Conservation (phyloP, 1,140 invertebrate genomes). For the Brachionus manjavacas region DNA sequence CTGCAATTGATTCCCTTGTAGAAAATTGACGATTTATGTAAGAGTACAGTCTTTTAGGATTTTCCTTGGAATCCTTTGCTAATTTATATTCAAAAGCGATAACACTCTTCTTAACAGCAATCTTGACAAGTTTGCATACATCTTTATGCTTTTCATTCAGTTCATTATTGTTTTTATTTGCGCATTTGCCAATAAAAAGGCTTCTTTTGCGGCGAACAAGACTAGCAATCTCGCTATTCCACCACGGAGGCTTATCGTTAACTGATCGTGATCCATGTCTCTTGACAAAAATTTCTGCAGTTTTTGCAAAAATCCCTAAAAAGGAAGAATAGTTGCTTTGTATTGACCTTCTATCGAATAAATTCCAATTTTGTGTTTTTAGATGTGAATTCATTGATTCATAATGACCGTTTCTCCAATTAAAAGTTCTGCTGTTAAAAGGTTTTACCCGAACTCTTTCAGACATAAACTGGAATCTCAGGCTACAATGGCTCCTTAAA, state of each 20-base stretch:
- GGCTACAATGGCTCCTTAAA: not conserved
- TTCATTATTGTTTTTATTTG: not conserved
- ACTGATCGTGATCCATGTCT: not conserved
- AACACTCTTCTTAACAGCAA: not conserved
- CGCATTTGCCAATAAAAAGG: too few relatives aligned
- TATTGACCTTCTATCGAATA: not conserved
- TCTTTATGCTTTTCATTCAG: not conserved
- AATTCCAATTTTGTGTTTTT: not conserved
- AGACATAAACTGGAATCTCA: not conserved
- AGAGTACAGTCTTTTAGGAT: not conserved
- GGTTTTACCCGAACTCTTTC: not conserved
- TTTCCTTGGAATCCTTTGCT: not conserved
- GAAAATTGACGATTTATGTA: not conserved
- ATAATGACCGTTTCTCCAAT: not conserved
- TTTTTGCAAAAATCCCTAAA: not conserved
- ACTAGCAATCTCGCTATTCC: too few relatives aligned
- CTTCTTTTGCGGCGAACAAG: too few relatives aligned
- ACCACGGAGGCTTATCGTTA: not conserved
- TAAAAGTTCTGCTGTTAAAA: not conserved
- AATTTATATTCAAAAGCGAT: not conserved
- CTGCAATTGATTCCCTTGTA: not conserved
- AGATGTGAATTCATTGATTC: not conserved
- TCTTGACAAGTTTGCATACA: not conserved
- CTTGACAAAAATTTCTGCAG: not conserved
- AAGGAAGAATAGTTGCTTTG: not conserved